Percentiles rank a stretch among this genome's conserved stretches.
Conservation (phyloP, 2,113 vertebrate genomes). For the Melospiza georgiana region DNA sequence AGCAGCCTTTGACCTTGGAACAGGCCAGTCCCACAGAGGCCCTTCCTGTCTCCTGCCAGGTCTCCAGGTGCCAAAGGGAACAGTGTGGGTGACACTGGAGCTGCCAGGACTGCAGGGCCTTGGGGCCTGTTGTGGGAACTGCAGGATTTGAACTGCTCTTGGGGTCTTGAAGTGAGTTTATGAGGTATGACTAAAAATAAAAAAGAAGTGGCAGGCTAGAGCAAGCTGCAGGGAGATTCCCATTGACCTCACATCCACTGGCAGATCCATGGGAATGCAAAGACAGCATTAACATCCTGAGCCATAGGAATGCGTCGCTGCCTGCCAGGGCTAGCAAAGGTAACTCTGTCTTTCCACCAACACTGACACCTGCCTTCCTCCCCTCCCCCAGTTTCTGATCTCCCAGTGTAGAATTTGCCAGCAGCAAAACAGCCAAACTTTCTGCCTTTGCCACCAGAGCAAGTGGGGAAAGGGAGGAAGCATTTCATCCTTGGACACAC, state of each 20-base stretch:
- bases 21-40: background rate
- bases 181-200: background rate
- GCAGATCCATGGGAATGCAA: background rate
- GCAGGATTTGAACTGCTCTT: background rate
- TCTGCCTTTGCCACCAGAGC: background rate
- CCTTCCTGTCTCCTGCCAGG: background rate
- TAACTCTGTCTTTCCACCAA: background rate
- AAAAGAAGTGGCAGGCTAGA: background rate
- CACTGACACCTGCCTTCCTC: background rate
- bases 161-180: background rate
- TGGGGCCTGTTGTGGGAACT: background rate
- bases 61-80: background rate
- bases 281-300: background rate
- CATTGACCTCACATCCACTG: background rate
- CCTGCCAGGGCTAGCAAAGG: background rate
- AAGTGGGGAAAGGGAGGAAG: background rate
- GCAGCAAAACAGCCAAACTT: background rate
- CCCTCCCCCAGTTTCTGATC: background rate
- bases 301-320: rapidly evolving
- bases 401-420: background rate
- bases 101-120: background rate
- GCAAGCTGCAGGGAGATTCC: background rate
- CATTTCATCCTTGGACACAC: background rate
- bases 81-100: background rate
- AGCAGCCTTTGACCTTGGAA: background rate